A percentile compares a stretch with the other conserved stretches of the same genome.
Evolutionary conservation across 2,888 invertebrate genomes (phyloP).

Genomic region (Sphaerophoria taeniata): DNA sequence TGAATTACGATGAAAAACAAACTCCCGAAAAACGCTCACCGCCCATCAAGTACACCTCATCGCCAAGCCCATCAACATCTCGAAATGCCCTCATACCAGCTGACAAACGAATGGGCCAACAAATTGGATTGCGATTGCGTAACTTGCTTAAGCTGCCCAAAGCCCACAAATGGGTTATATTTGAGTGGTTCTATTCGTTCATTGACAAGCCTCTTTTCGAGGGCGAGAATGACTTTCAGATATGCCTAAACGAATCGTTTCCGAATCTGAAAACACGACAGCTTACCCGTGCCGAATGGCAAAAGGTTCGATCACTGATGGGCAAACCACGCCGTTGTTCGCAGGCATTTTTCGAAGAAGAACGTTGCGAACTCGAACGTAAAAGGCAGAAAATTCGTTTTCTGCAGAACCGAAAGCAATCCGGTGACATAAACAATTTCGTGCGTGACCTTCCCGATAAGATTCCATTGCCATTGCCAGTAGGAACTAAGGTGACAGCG

Average conservation of each 20-base stretch:
- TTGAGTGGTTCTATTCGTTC: slow-evolving; percentile 99
- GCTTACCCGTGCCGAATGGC: slow-evolving; percentile 96
- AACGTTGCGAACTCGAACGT: slow-evolving; percentile 93
- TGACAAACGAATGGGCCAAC: slow-evolving; percentile 93
- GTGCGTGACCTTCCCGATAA: slow-evolving; percentile 96
- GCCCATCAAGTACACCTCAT: slow-evolving; percentile 53
- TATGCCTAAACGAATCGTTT: slow-evolving; percentile 96
- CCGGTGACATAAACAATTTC: slow-evolving; percentile 88
- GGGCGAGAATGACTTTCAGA: slow-evolving; percentile 98
- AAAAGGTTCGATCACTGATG: slow-evolving; percentile 96
- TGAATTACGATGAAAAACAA: slow-evolving; percentile 79
- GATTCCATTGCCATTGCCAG: slow-evolving; percentile 96
- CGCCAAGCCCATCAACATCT: slow-evolving; percentile 36
- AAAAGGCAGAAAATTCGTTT: slow-evolving; percentile 96
- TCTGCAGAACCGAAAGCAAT: slow-evolving; percentile 93
- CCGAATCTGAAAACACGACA: slow-evolving; percentile 94
- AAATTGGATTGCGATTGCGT: slow-evolving; percentile 93
- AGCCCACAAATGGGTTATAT: slow-evolving; percentile 99
- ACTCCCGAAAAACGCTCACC: slow-evolving; percentile 57
- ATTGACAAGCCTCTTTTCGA: slow-evolving; percentile 97
- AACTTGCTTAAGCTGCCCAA: slow-evolving; percentile 98
- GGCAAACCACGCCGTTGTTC: slow-evolving; percentile 98
- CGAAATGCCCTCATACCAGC: slow-evolving; percentile 83
- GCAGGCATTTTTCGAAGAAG: slow-evolving; percentile 97
- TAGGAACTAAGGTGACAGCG: slow-evolving; percentile 95